Evolutionary conservation across 1,140 invertebrate species (phyloP).

Genomic region (Bradynema listronoti): DNA sequence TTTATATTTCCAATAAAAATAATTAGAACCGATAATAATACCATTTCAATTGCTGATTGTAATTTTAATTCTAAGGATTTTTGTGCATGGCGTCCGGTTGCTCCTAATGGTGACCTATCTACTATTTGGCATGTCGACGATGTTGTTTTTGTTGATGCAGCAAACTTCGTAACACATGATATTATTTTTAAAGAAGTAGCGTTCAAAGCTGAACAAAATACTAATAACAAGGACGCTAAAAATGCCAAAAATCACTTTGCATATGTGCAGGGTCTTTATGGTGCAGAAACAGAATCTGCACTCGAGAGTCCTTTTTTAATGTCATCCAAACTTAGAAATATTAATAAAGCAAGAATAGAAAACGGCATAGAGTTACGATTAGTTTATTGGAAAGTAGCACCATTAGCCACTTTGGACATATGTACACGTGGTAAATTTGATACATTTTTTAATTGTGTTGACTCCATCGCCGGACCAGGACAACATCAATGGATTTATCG

Average conservation of each 20-base stretch:
- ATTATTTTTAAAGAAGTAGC: too few relatives aligned
- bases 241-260: conserved; percentile 20
- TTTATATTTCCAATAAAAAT: too few relatives aligned
- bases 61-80: too few relatives aligned
- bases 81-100: too few relatives aligned
- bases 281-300: conserved; percentile 14
- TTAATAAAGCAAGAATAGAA: conserved; percentile 1
- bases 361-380: conserved; percentile 2
- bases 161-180: too few relatives aligned
- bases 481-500: conserved; percentile 20
- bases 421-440: conserved; percentile 17
- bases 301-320: conserved; percentile 12
- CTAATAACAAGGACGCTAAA: too few relatives aligned
- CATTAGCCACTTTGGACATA: conserved; percentile 19
- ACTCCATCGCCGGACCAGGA: conserved; percentile 20
- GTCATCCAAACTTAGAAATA: not conserved
- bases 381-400: conserved; percentile 18
- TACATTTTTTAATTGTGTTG: conserved; percentile 15
- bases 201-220: too few relatives aligned
- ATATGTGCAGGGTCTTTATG: conserved; percentile 23
- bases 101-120: too few relatives aligned
- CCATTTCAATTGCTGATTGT: too few relatives aligned
- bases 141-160: too few relatives aligned
- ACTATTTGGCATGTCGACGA: too few relatives aligned
- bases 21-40: too few relatives aligned